phyloP scores from a whole-genome alignment of 2,888 invertebrate species.

The Hermodice carunculata region DNA sequence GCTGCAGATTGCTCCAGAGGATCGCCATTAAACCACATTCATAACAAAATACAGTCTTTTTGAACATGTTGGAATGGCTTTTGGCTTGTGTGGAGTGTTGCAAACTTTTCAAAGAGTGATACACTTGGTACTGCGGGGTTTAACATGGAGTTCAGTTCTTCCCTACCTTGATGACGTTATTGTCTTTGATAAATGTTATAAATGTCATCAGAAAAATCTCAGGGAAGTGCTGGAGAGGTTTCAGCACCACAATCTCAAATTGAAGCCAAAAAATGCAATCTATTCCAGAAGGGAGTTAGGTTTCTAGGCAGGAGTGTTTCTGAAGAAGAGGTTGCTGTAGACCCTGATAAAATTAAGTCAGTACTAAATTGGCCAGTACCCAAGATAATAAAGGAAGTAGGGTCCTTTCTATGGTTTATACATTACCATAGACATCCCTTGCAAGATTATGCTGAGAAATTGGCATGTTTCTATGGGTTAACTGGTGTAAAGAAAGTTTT shows the following conservation, averaged over 20 bases:
- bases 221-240: slow-evolving; percentile 1
- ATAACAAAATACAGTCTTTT: neutral
- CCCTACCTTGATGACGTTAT: slow-evolving; percentile 7
- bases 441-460: too few relatives aligned
- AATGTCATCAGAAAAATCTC: neutral
- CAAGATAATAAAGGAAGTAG: too few relatives aligned
- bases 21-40: too few relatives aligned
- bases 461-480: too few relatives aligned
- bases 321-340: neutral
- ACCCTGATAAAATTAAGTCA: neutral
- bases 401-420: too few relatives aligned
- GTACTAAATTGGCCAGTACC: slow-evolving; percentile 1
- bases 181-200: neutral
- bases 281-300: slow-evolving; percentile 5
- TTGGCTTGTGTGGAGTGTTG: neutral
- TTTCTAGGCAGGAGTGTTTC: slow-evolving; percentile 2
- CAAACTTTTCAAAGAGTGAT: slow-evolving; percentile 1
- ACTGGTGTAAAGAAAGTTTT: too few relatives aligned
- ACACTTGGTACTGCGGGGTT: neutral
- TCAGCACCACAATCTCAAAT: neutral
- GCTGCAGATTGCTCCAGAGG: slow-evolving; percentile 5
- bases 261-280: slow-evolving; percentile 7
- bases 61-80: neutral
- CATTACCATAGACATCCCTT: too few relatives aligned
- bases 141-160: neutral